Base-by-base conservation (phyloP, 2,113 vertebrate genomes). In the Willisornis vidua region DNA sequence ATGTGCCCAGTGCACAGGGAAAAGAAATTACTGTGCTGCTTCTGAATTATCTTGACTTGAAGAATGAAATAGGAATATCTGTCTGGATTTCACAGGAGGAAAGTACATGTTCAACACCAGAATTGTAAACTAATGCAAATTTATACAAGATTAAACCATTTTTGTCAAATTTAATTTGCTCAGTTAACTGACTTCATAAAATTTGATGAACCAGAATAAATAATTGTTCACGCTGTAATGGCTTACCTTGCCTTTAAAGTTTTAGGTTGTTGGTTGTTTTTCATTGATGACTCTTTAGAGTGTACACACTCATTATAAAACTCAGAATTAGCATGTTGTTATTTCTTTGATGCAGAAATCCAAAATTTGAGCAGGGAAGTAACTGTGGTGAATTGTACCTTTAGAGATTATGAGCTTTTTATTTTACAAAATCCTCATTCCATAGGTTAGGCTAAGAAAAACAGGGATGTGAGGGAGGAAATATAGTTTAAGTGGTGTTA, bases 381-480 rank as follows among this genome's bases (percentile, higher is more conserved):
- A 76, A 43, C 14, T 43, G 15, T 46, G 15, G 9, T 80, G 17
- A 18, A 18, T 73, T 55, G 9, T 84, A 28, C 28, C 14, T n/a
- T 76, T 12, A 29, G 35, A 20, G 23, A 28, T 49, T 11, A 51
- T 23, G 29, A 71, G 23, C 5, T 73, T 82, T 79, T 75, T 58
- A 17, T 7, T 67, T 72, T 25, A 77, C 26, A 80, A 87, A 91
- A 89, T 65, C 31, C 28, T 45, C 19, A 45, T 77, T 87, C 31
- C 0, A 0, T n/a, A 45, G 55, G 51, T 37, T 57, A 61, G 39
- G 46, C 29, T 22, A 37, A 78, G 61, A 57, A 46, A 20, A 49
- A 25, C 0, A 9, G 10, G 11, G 2, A 12, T 4, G 4, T 16
- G 7, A 8, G 10, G 2, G 3, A 12, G 14, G 16, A 12, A 7